These are phyloP conservation scores for Bombylius major DNA, from an alignment of 2,888 invertebrate species.

Conservation along the genomic window DNA sequence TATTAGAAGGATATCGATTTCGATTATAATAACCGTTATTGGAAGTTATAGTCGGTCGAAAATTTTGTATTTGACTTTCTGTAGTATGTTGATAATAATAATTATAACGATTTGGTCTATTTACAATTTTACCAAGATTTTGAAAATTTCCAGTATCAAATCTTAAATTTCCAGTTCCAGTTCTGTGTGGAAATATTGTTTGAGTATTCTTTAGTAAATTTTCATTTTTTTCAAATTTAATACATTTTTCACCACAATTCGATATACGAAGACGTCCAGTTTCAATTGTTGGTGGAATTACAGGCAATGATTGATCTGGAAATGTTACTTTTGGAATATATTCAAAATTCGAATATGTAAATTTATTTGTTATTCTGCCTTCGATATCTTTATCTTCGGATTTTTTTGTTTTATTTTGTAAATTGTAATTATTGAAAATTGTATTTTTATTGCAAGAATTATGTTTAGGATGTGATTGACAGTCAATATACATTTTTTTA, in stretches of 20 bases:
- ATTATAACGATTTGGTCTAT: conserved; percentile 20
- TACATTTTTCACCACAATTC: neutral
- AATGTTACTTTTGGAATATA: neutral
- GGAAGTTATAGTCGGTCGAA: neutral
- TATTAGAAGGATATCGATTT: neutral
- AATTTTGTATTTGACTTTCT: neutral
- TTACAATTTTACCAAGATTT: conserved; percentile 29
- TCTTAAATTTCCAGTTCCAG: conserved; percentile 40
- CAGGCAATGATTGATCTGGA: neutral
- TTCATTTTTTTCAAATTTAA: neutral
- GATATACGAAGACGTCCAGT: neutral
- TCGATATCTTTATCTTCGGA: too few species aligned
- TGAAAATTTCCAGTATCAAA: conserved; percentile 32
- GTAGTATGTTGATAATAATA: neutral
- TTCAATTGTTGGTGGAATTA: neutral
- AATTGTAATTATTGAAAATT: too few species aligned
- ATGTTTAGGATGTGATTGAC: too few species aligned
- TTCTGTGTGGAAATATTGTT: conserved; percentile 42
- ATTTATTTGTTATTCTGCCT: neutral
- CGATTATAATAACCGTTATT: neutral
- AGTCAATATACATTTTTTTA: too few species aligned
- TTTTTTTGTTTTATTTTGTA: too few species aligned
- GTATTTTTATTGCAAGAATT: too few species aligned
- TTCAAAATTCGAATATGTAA: neutral
- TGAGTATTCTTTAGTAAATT: conserved; percentile 10